Evolutionary conservation across 2,888 invertebrate species (phyloP).

Genomic region (Ptilodon capucinus): DNA sequence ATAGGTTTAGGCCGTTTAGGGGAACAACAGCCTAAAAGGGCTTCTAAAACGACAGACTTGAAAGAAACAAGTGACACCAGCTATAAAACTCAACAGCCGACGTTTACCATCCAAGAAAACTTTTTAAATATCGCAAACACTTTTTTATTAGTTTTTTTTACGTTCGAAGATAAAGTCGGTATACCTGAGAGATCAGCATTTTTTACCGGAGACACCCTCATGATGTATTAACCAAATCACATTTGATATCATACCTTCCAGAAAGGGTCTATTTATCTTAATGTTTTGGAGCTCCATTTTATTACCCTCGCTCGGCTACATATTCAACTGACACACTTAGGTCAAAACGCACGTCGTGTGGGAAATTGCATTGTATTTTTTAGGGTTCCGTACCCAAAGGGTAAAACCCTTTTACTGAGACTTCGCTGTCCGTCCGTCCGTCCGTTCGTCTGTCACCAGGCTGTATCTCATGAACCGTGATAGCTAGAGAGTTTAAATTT

Average conservation of each 20-base stretch:
- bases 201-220: conserved; percentile 5
- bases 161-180: conserved; percentile 14
- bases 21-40: conserved; percentile 2
- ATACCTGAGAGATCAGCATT: conserved; percentile 16
- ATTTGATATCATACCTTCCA: neutral
- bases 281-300: neutral
- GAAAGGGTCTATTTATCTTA: neutral
- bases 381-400: no score
- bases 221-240: neutral
- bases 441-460: no score
- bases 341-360: neutral
- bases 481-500: no score
- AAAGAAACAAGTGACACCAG: conserved; percentile 6
- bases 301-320: neutral
- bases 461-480: no score
- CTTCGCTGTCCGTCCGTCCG: no score
- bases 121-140: conserved; percentile 26
- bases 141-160: conserved; percentile 29
- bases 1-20: neutral
- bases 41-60: neutral
- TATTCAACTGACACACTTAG: neutral
- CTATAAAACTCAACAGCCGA: conserved; percentile 23
- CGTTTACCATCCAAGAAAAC: conserved; percentile 22
- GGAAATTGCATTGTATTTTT: neutral
- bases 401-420: no score